Percentiles rank a stretch among this genome's conserved stretches.
Evolutionary conservation across 2,113 vertebrate genomes (phyloP).

Genomic region (Rostratula benghalensis): DNA sequence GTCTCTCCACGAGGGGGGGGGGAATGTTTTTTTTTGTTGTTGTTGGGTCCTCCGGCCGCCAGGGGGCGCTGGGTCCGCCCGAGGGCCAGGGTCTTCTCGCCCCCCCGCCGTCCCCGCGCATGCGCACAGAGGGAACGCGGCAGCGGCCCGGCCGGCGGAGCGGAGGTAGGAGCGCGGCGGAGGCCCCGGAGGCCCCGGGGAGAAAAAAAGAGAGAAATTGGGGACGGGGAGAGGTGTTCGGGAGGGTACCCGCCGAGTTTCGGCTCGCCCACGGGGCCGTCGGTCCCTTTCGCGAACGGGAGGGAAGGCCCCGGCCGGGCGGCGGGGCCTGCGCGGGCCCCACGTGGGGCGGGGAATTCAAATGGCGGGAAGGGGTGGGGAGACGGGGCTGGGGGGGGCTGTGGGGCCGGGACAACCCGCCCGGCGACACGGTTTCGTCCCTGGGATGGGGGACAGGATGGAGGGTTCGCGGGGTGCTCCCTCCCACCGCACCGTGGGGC

Average conservation of each 20-base stretch:
- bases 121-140: neutral
- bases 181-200: neutral
- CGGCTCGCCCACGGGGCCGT: neutral
- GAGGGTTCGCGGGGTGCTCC: no score
- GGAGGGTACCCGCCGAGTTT: neutral
- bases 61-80: neutral
- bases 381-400: no score
- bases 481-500: neutral
- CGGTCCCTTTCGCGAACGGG: neutral
- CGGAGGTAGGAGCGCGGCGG: no score
- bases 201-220: neutral
- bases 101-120: no score
- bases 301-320: neutral
- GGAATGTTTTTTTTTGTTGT: no score
- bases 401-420: neutral
- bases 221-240: no score
- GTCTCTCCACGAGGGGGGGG: neutral
- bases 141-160: neutral
- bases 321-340: neutral
- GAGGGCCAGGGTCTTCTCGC: no score
- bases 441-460: neutral
- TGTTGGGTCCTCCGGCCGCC: neutral
- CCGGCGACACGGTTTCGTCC: neutral
- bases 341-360: neutral
- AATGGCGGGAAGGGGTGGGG: neutral